phyloP scores from a whole-genome alignment of 1,140 invertebrate genomes.

The Nasonia giraulti region DNA sequence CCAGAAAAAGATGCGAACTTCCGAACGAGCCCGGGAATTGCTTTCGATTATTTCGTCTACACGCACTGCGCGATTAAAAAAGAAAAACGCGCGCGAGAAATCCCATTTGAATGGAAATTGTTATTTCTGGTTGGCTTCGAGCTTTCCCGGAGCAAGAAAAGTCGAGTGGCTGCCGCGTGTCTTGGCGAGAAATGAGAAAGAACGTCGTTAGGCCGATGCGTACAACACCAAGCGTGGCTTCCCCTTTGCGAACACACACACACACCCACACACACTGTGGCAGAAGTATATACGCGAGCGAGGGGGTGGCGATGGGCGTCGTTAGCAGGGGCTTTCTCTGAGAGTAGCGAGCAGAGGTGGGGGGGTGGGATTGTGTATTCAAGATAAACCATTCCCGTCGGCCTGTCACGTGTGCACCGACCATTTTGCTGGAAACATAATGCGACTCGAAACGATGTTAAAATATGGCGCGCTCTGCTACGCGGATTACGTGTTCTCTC shows the following conservation, averaged over 20 bases:
- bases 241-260: background rate
- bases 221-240: constrained; percentile 40
- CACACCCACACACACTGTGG: background rate
- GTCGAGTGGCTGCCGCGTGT: constrained; percentile 45
- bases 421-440: constrained; percentile 72
- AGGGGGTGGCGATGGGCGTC: constrained; percentile 67
- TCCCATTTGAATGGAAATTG: constrained; percentile 54
- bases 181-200: constrained; percentile 64
- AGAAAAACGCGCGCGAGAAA: constrained; percentile 37
- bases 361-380: constrained; percentile 70
- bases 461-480: constrained; percentile 65
- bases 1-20: background rate
- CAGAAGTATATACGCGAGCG: constrained; percentile 30
- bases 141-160: constrained; percentile 42
- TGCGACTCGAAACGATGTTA: constrained; percentile 69
- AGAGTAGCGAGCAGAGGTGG: background rate
- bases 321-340: constrained; percentile 62
- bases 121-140: constrained; percentile 49
- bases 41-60: no score
- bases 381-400: constrained; percentile 72
- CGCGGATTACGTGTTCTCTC: constrained; percentile 55
- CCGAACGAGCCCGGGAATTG: background rate
- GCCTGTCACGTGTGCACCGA: constrained; percentile 71
- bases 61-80: no score
- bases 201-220: constrained; percentile 66